Base-by-base conservation (phyloP, 2,888 invertebrate genomes). In the Brassicogethes aeneus region DNA sequence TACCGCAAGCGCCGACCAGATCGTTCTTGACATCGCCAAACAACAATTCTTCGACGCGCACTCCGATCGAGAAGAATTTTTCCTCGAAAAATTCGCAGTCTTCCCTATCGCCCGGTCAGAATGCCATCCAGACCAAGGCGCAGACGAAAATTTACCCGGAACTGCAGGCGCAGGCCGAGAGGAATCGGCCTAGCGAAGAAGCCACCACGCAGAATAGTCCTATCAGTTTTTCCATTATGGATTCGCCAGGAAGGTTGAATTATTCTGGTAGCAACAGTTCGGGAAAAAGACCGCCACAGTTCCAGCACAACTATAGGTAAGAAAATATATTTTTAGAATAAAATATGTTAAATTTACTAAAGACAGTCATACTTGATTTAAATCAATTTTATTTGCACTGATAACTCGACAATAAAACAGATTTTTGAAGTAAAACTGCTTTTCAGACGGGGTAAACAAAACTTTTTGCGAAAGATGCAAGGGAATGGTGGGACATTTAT, bases 131-230 rank as follows among this genome's bases (percentile, higher is more conserved):
- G 66, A 80, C 83, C 45, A 85, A 86, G 69, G 81, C 82, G 50
- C 83, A 85, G 70, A 76, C 81, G 53, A 86, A 86, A 71, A 78
- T 82, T 55, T 85, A 85, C 65, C 81, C 84, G 40, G 85, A 85
- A 58, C 56, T 83, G 51, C 53, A 53, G 3, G 64, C 50, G 38
- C 52, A 52, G 35, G 39, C 48, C 17, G 49, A 48, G 36, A 55
- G 56, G 2, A 52, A 52, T 30, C 38, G 53, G 29, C 54, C 43
- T 23, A 56, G 54, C 38, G 72, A 75, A 53, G 74, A 79, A 68
- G 74, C 74, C 64, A 59, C 69, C 66, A 74, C 64, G 69, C 70
- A 82, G 55, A 82, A 81, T 12, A 82, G 83, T 12, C 83, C 84
- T 5, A 82, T 84, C 51, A 83, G 84, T 65, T 85, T 82, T 65